Evolutionary conservation across 2,888 invertebrate species (phyloP), one percentile per base, ranked within the genome.

Genomic region (Archips xylosteana): DNA sequence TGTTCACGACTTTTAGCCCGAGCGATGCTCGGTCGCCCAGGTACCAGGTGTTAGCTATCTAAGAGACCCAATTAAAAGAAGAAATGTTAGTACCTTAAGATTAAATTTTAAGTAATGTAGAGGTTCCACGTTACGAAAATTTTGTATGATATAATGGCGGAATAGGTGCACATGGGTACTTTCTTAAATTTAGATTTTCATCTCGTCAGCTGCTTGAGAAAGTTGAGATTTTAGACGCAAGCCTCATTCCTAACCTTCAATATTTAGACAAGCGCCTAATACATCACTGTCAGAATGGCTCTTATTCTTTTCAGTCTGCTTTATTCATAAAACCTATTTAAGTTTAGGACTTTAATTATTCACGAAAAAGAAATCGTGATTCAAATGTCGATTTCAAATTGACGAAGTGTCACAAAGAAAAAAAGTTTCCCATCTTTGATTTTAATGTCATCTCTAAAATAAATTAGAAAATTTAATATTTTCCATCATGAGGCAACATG

Each of bases 401-500:
- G 32, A 8, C 51, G 15, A 54, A 69, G 34, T 60, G 66, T 59
- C 60, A 70, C n/a, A 64, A 69, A 59, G 15, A 73, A 65, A 59
- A 64, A 70, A 70, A 59, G 23, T 54, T 42, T 39, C 54, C 15
- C 34, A 5, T 62, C 61, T 45, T 39, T 54, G 39, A n/a, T 51
- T n/a, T 54, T 36, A 59, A 73, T 73, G 67, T 59, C 36, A 59
- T 57, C 42, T 39, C 2, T 45, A 34, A 73, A 73, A 75, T 76
- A 74, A 68, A 68, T 72, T 71, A 65, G 75, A 76, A 76, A 71
- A 66, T 74, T 76, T 70, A 75, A 75, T 78, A 75, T 75, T 75
- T 65, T 79, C 75, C 74, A 81, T 68, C 71, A 93, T 92, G 93
- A 89, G 83, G 83, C 89, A 82, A 76, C 90, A 90, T 78, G 89